Base-by-base conservation (phyloP, 2,797 vertebrate genomes). In the Gymnodraco acuticeps region DNA sequence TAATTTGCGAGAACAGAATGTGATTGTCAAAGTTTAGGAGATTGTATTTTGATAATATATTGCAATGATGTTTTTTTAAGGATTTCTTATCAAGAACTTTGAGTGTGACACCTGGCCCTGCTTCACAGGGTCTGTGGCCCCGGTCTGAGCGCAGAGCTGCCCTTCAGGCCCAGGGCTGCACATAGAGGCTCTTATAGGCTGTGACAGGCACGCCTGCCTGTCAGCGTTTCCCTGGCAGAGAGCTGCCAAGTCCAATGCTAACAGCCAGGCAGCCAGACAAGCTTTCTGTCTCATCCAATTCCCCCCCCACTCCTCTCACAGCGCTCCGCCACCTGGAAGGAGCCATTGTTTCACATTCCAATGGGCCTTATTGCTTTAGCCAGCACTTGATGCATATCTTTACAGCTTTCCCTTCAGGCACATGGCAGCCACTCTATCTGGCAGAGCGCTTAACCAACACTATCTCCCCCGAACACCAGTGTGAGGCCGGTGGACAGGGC, bases 171-270 rank as follows among this genome's bases (percentile, higher is more conserved):
- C 8, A 16, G 54, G 72, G 80, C 84, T 89, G 88, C 75, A 82
- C 77, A 67, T 51, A 83, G 79, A 89, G 80, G 85, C 83, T 74
- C 87, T 93, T 91, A 94, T 92, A 70, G 67, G 77, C 75, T 81
- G 88, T 94, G 94, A 94, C 94, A 94, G 90, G 81, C 72, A 46
- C 61, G 78, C 88, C 83, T 90, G 90, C 88, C 90, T 92, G 92
- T 95, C 92, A 94, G 91, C 83, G 47, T 84, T 89, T 92, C 87
- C 78, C 84, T 77, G 64, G 87, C 84, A 91, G 86, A 93, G 88
- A 93, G 82, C 91, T 94, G 93, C 91, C 93, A 94, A 88, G 88
- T 90, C 90, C 86, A 90, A 91, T 90, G 93, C 87, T 90, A 90
- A 88, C 86, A 90, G 90, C 82, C 87, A 84, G 89, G 89, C 86